Conservation (phyloP, 2,888 invertebrate species). For the Apodemia zela region DNA sequence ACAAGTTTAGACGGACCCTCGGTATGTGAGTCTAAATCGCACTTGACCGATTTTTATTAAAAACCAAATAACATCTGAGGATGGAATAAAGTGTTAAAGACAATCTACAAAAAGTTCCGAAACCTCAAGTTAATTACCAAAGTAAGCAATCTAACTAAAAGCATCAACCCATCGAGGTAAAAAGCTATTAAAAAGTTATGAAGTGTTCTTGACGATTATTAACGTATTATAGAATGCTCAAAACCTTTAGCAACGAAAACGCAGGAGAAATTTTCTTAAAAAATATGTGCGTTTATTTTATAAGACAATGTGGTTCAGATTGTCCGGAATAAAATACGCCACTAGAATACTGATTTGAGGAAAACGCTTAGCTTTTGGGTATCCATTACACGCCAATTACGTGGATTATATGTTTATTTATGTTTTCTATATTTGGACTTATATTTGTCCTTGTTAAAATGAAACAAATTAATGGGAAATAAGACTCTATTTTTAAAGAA, state of each 20-base stretch:
- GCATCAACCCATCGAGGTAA: constrained; percentile 63
- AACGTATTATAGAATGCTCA: constrained; percentile 48
- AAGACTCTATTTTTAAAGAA: no score
- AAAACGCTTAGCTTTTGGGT: constrained; percentile 14
- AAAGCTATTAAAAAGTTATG: constrained; percentile 69
- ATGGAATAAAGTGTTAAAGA: constrained; percentile 26
- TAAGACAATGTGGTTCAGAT: constrained; percentile 18
- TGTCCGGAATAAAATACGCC: constrained; percentile 14
- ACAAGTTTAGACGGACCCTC: no score
- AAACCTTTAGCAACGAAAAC: constrained; percentile 32
- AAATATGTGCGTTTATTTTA: constrained; percentile 24
- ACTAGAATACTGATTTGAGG: constrained; percentile 18
- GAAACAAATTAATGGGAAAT: no score
- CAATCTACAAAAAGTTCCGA: constrained; percentile 50
- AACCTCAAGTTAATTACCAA: constrained; percentile 63
- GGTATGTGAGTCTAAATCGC: no score
- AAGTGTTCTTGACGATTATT: constrained; percentile 63
- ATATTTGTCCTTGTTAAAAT: not conserved
- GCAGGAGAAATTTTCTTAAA: constrained; percentile 12
- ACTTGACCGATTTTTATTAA: constrained; percentile 38
- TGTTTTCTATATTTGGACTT: constrained; percentile 9
- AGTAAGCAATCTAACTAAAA: constrained; percentile 74
- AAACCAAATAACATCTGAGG: constrained; percentile 41
- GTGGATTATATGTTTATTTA: constrained; percentile 18
- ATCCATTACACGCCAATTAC: constrained; percentile 18